phyloP scores from a whole-genome alignment of 1,140 invertebrate genomes.

The Drosophila willistoni region DNA sequence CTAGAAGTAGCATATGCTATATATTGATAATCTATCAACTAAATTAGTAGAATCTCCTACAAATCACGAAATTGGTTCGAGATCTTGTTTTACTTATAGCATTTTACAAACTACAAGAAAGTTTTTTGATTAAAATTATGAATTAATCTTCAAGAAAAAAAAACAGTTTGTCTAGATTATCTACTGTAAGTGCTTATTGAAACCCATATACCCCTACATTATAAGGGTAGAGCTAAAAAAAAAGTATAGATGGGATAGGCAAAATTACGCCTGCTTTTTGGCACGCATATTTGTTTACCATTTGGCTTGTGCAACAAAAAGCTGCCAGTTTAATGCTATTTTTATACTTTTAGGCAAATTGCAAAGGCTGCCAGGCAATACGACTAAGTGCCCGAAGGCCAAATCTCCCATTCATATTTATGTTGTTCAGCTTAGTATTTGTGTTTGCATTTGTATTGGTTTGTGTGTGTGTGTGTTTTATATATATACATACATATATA shows the following conservation, averaged over 20 bases:
- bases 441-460: slow-evolving; percentile 40
- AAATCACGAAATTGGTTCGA: no score
- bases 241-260: slow-evolving; percentile 1
- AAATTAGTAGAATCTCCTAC: no score
- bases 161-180: no score
- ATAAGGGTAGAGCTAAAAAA: neutral
- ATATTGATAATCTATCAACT: no score
- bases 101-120: no score
- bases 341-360: slow-evolving; percentile 76
- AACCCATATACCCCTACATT: neutral
- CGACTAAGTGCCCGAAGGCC: slow-evolving; percentile 59
- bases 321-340: slow-evolving; percentile 50
- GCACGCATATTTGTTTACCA: slow-evolving; percentile 72
- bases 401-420: slow-evolving; percentile 35
- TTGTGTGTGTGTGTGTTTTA: neutral
- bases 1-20: no score
- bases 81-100: no score
- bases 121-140: no score
- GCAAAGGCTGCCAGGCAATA: slow-evolving; percentile 59
- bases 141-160: no score
- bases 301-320: slow-evolving; percentile 55
- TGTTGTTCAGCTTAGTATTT: slow-evolving; percentile 7
- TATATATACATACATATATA: neutral
- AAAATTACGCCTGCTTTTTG: slow-evolving; percentile 45
- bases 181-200: no score